A percentile compares a stretch with the other conserved stretches of the same genome.
These are phyloP conservation scores for Acanthornis magna DNA, from an alignment of 2,797 vertebrate genomes.

Conservation along the genomic window DNA sequence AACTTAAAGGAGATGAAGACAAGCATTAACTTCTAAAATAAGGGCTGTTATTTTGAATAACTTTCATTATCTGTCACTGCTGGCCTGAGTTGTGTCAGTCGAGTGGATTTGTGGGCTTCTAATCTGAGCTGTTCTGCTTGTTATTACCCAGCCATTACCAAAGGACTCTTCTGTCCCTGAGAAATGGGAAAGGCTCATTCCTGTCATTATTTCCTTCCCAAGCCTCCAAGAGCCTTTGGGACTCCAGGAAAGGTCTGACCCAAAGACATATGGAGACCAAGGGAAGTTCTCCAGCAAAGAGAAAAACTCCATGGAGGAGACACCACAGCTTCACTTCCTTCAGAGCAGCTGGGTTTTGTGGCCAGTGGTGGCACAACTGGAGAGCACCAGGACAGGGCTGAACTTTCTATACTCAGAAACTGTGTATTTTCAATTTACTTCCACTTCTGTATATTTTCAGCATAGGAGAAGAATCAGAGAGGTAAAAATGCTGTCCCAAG, in stretches of 20 bases:
- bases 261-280: not conserved
- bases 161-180: not conserved
- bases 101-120: not conserved
- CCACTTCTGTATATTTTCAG: constrained; percentile 20
- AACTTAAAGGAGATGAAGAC: not conserved
- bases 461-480: not conserved
- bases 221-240: not conserved
- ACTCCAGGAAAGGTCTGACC: not conserved
- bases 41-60: not conserved
- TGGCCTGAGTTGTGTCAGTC: not conserved
- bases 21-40: constrained; percentile 13
- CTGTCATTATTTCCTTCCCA: not conserved
- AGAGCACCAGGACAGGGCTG: not conserved
- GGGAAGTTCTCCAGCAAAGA: not conserved
- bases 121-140: not conserved
- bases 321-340: not conserved
- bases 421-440: not conserved
- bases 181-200: not conserved
- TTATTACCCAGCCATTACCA: not conserved
- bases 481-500: not conserved
- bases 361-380: not conserved
- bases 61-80: not conserved
- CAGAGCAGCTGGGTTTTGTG: not conserved
- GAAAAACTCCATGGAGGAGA: not conserved
- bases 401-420: not conserved